Evolutionary conservation across 2,113 vertebrate genomes (phyloP).

Genomic region (Rhipidura dahli): DNA sequence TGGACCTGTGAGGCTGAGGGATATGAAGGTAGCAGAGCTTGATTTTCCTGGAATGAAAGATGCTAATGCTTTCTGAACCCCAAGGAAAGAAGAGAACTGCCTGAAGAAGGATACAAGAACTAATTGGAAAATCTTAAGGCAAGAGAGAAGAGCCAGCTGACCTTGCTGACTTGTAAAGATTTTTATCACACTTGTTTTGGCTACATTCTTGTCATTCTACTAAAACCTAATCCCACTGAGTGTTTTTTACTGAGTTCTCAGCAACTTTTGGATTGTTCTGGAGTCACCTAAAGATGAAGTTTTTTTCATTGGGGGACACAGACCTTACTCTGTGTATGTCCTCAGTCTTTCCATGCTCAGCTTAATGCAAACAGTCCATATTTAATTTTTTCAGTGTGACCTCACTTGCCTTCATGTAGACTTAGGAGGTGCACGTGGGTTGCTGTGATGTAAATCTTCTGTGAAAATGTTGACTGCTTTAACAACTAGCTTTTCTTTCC

Average conservation of each 20-base stretch:
- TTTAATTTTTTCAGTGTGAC: neutral
- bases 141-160: neutral
- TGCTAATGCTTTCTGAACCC: neutral
- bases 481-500: neutral
- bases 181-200: neutral
- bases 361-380: neutral
- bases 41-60: neutral
- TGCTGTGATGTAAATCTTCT: neutral
- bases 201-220: neutral
- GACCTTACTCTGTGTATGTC: neutral
- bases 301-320: neutral
- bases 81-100: neutral
- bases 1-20: neutral
- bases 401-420: neutral
- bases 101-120: neutral
- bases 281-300: neutral
- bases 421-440: fast-evolving
- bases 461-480: neutral
- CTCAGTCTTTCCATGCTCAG: neutral
- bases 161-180: neutral
- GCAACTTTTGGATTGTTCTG: neutral
- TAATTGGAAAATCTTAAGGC: neutral
- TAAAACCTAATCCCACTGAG: neutral
- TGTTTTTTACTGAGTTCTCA: neutral
- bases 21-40: neutral